Evolutionary conservation across 2,797 vertebrate species (phyloP), one percentile per base, ranked within the genome.

Genomic region (Sebastes itinus): DNA sequence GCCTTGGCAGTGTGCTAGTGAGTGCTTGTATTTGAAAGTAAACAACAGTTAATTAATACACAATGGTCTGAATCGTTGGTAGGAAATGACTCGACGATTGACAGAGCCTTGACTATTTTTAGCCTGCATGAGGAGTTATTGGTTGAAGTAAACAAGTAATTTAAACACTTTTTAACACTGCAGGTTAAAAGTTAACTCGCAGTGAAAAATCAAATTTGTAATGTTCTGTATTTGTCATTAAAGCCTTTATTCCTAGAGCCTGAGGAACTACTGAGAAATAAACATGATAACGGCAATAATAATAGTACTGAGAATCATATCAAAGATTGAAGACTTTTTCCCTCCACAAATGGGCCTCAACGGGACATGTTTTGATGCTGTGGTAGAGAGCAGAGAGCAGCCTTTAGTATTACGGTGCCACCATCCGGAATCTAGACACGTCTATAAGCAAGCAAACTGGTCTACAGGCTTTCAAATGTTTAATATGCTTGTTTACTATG

Each of bases 1-100:
- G 75, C 61, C 42, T 74, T 72, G 81, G 78, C 83, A 71, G 73
- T 6, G 30, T n/a, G 28, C 46, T 67, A 1, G 60, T 9, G 82
- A 80, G 70, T 55, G 77, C 72, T 87, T 71, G 60, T 71, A 49
- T 87, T 72, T 85, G 64, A 46, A 80, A 86, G 83, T 80, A 86
- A 89, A 90, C 77, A 86, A 78, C 70, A 67, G 61, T 62, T 87
- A 84, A 88, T 90, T 84, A 86, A 87, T 69, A 77, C 84, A 80
- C 64, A 81, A 72, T 64, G 72, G 75, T 78, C 71, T 76, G 78
- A 69, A 63, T 27, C 5, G 6, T 54, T 66, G 52, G n/a, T 63
- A 14, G 28, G 46, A 84, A 80, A 42, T 58, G 20, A 81, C 49
- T 80, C 38, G 20, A 30, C 4, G 1, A 54, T 42, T 42, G 38